Conservation (phyloP, 2,113 vertebrate genomes). For the Actenoides lindsayi region DNA sequence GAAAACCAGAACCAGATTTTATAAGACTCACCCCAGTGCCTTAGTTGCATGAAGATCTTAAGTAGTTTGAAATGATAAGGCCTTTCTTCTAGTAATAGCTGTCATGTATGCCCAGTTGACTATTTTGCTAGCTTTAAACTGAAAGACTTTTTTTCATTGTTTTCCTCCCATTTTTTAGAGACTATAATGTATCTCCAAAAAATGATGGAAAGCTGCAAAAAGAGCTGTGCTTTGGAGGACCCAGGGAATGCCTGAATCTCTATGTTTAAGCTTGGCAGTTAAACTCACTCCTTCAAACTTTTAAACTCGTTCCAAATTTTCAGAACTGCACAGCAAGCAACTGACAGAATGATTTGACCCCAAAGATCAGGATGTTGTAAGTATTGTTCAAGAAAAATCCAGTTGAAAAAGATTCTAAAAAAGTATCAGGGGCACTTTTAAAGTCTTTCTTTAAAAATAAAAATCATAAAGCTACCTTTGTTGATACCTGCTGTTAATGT, state of each 20-base stretch:
- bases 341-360: conserved; percentile 32
- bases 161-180: background rate
- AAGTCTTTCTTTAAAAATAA: conserved; percentile 50
- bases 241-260: background rate
- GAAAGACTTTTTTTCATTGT: background rate
- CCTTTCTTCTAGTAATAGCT: background rate
- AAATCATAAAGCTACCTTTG: conserved; percentile 25
- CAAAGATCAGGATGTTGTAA: conserved; percentile 50
- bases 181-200: background rate
- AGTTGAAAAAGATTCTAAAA: conserved; percentile 48
- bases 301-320: conserved; percentile 41
- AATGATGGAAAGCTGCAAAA: background rate
- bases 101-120: background rate
- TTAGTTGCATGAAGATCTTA: background rate
- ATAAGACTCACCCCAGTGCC: background rate
- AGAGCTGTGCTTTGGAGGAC: background rate
- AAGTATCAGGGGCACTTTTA: conserved; percentile 33
- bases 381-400: conserved; percentile 63
- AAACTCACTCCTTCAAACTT: conserved; percentile 39
- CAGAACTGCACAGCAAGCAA: conserved; percentile 49
- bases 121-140: background rate
- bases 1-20: background rate
- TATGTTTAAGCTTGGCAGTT: background rate
- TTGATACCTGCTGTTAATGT: conserved; percentile 39
- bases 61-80: background rate